Evolutionary conservation across 2,888 invertebrate species (phyloP), one percentile per base, ranked within the genome.

Genomic region (Esperia sulphurella): DNA sequence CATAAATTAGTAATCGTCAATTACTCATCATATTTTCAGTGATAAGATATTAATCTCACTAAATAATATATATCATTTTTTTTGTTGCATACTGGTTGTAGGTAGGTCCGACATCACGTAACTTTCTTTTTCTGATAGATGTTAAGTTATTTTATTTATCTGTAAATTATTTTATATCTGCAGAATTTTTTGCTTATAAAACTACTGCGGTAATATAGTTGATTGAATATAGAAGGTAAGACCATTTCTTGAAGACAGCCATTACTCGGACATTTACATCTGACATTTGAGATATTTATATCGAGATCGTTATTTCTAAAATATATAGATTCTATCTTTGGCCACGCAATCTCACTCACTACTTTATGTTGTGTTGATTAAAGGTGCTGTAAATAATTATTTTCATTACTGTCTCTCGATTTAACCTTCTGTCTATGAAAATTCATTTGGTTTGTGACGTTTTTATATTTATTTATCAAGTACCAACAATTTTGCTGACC

Each of bases 261-360:
- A 63, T 70, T 66, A 59, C 63, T 55, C 54, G 51, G 72, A 77
- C 74, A 59, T 79, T 78, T 74, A 79, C 63, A 65, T 58, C 54
- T 68, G 61, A 61, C 61, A 61, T 65, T 62, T 60, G 57, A 62
- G 57, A 62, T 68, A 68, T 66, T 63, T 69, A 65, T 62, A 59
- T 61, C 53, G 43, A 54, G 50, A 53, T 57, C 58, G 53, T 63
- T 62, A 64, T 60, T 56, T 54, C 57, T 63, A 52, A 62, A 59
- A 61, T 61, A 69, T 62, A 69, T 62, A 58, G 55, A 53, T 55
- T 55, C 49, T 58, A 59, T 57, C 57, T 58, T 54, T 55, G 57
- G 56, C 57, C 56, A 57, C 52, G 62, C 55, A 54, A 48, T 14
- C 43, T 30, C 43, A 48, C 47, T 48, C 43, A 48, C 47, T 48